phyloP scores from a whole-genome alignment of 1,140 invertebrate genomes.

The Drosophila rhopaloa region DNA sequence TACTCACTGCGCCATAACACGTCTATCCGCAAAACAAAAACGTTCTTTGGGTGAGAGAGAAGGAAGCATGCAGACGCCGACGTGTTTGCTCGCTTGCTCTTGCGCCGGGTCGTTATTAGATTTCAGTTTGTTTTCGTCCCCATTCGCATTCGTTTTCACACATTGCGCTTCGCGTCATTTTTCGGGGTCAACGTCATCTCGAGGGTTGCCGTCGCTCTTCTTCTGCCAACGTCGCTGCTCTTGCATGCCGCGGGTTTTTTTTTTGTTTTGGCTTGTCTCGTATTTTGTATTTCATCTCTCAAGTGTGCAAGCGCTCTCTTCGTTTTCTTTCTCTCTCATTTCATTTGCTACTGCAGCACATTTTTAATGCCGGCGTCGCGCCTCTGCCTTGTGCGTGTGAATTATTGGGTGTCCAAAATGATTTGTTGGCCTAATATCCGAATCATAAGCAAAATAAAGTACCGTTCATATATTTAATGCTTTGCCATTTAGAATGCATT shows the following conservation, averaged over 20 bases:
- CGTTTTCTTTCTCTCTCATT: conserved; percentile 1
- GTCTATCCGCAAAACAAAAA: conserved; percentile 69
- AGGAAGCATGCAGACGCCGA: conserved; percentile 40
- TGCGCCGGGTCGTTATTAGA: conserved; percentile 65
- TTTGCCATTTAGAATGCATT: not conserved
- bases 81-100: conserved; percentile 58
- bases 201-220: conserved; percentile 62
- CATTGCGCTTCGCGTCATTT: conserved; percentile 81
- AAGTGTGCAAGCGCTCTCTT: conserved; percentile 8
- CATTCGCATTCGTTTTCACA: conserved; percentile 78
- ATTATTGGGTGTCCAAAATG: conserved; percentile 52
- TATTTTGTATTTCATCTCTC: conserved; percentile 47
- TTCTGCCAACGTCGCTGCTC: conserved; percentile 43
- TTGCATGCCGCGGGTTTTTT: conserved; percentile 42
- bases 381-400: conserved; percentile 28
- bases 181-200: conserved; percentile 82
- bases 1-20: conserved; percentile 73
- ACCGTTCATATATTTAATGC: not conserved
- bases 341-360: conserved; percentile 57
- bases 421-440: conserved; percentile 42
- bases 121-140: conserved; percentile 81
- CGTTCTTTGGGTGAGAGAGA: conserved; percentile 4
- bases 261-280: conserved; percentile 56
- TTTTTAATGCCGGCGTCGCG: conserved; percentile 63
- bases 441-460: conserved; percentile 58